A percentile compares a stretch with the other conserved stretches of the same genome.
These are phyloP conservation scores for Eueremaeus valkanovi DNA, from an alignment of 2,888 invertebrate species.

Conservation along the genomic window DNA sequence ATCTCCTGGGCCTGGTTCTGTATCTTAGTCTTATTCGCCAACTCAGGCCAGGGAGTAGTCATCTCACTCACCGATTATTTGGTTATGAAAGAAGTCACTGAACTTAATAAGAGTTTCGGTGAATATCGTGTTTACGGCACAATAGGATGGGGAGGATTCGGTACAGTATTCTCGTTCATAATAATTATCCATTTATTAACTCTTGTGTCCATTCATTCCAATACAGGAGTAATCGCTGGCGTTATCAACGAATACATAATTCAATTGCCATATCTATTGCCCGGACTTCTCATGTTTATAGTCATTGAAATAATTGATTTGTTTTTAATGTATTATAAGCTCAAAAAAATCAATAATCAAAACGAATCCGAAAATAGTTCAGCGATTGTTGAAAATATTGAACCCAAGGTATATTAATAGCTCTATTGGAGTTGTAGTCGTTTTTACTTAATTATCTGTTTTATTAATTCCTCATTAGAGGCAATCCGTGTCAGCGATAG, in stretches of 20 bases:
- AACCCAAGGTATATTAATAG: not conserved
- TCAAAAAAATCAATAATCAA: too few relatives aligned
- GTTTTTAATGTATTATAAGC: constrained; percentile 6
- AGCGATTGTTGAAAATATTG: not conserved
- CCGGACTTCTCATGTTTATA: constrained; percentile 41
- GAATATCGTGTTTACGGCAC: constrained; percentile 45
- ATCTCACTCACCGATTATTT: constrained; percentile 45
- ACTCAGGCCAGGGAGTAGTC: constrained; percentile 36
- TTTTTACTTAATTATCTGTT: not conserved
- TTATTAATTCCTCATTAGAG: not conserved
- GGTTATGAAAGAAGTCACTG: constrained; percentile 42
- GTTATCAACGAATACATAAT: constrained; percentile 34
- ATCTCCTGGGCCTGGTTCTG: constrained; percentile 40
- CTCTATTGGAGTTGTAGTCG: not conserved
- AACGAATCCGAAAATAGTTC: not conserved
- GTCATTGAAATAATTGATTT: constrained; percentile 32
- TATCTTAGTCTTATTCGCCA: constrained; percentile 38
- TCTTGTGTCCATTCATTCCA: not conserved
- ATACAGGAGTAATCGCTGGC: constrained; percentile 38
- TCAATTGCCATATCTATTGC: constrained; percentile 35
- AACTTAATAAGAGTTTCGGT: constrained; percentile 42
- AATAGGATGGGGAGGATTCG: constrained; percentile 44
- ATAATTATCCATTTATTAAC: not conserved
- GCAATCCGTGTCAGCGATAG: not conserved
- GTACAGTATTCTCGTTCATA: not conserved